A percentile compares a stretch with the other conserved stretches of the same genome.
Evolutionary conservation across 2,888 invertebrate genomes (phyloP).

Genomic region (Limenitis camilla): DNA sequence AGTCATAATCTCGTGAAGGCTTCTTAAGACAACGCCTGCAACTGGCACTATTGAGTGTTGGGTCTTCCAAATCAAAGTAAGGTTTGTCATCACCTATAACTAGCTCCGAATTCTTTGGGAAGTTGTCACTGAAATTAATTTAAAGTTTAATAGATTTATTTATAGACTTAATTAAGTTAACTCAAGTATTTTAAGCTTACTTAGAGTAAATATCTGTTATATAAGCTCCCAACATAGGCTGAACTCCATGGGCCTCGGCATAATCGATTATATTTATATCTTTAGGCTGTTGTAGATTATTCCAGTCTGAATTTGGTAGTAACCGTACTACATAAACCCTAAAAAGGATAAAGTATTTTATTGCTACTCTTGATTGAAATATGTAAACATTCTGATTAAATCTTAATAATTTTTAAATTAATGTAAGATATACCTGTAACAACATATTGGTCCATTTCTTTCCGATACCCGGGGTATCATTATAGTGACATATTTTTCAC

Average conservation of each 20-base stretch:
- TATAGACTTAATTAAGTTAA: background rate
- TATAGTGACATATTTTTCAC: constrained; percentile 81
- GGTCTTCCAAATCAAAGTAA: constrained; percentile 34
- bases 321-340: constrained; percentile 86
- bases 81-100: constrained; percentile 81
- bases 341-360: constrained; percentile 17
- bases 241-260: constrained; percentile 79
- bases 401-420: too few relatives aligned
- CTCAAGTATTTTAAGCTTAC: constrained; percentile 44
- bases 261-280: constrained; percentile 82
- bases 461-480: constrained; percentile 85
- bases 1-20: constrained; percentile 28
- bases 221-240: constrained; percentile 82
- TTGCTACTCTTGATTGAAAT: background rate
- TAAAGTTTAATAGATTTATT: background rate
- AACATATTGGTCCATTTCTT: constrained; percentile 90
- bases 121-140: constrained; percentile 61
- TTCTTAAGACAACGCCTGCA: constrained; percentile 40
- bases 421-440: constrained; percentile 74
- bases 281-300: constrained; percentile 79
- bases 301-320: constrained; percentile 75
- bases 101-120: constrained; percentile 77
- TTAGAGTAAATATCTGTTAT: constrained; percentile 89
- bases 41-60: constrained; percentile 25
- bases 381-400: background rate